A percentile compares a stretch with the other conserved stretches of the same genome.
Conservation (phyloP, 2,888 invertebrate genomes). For the Odontothrips loti region DNA sequence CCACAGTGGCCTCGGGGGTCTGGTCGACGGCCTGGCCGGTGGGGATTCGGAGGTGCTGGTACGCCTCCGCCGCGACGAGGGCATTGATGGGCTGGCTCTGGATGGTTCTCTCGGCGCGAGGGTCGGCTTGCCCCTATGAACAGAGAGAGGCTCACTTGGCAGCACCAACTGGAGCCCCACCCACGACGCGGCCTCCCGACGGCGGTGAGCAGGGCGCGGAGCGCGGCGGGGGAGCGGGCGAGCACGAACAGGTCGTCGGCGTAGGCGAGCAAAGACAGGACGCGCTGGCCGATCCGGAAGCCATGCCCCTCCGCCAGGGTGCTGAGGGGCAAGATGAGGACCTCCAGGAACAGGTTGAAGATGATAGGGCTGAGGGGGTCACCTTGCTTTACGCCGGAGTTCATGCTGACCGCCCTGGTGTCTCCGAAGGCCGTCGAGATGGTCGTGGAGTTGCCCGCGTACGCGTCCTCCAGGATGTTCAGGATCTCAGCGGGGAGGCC, state of each 20-base stretch:
- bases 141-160: conserved; percentile 41
- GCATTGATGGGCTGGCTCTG: conserved; percentile 27
- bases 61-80: conserved; percentile 35
- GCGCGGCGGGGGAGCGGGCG: too few relatives aligned
- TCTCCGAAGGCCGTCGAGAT: too few relatives aligned
- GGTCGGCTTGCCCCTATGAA: conserved; percentile 19
- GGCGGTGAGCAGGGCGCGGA: too few relatives aligned
- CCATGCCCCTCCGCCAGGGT: background rate
- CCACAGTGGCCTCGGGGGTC: conserved; percentile 36
- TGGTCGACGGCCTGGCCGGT: conserved; percentile 40
- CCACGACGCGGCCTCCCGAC: conserved; percentile 33
- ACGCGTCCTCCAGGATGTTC: too few relatives aligned
- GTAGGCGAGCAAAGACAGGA: conserved; percentile 33
- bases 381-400: conserved; percentile 33
- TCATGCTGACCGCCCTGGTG: too few relatives aligned
- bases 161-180: conserved; percentile 41
- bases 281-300: background rate
- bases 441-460: too few relatives aligned
- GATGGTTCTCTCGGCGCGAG: background rate
- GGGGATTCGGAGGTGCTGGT: conserved; percentile 43
- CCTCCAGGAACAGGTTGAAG: conserved; percentile 36
- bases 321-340: conserved; percentile 36
- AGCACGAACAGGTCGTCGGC: conserved; percentile 40
- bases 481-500: too few relatives aligned
- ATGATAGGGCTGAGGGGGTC: background rate